These are phyloP conservation scores for Phrynosoma platyrhinos DNA, from an alignment of 2,113 vertebrate species.

Conservation along the genomic window DNA sequence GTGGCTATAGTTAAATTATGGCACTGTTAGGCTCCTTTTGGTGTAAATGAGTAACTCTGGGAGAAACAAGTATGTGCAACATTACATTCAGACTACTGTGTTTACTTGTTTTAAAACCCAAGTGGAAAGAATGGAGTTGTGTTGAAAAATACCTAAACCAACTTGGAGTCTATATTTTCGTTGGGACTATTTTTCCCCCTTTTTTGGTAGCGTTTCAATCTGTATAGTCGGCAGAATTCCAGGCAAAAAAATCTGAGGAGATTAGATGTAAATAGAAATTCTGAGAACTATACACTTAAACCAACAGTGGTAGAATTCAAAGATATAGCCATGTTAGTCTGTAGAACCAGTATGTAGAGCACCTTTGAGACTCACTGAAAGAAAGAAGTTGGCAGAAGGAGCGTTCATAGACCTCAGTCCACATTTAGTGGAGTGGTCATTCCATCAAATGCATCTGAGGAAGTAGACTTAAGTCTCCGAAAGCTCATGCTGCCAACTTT, in stretches of 20 bases:
- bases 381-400: too few relatives aligned
- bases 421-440: too few relatives aligned
- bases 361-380: too few relatives aligned
- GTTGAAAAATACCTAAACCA: background rate
- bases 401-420: too few relatives aligned
- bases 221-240: background rate
- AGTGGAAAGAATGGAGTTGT: background rate
- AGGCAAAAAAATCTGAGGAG: too few relatives aligned
- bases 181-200: background rate
- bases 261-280: background rate
- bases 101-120: background rate
- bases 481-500: too few relatives aligned
- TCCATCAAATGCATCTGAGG: too few relatives aligned
- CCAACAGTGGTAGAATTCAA: too few relatives aligned
- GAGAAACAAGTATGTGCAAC: rapidly evolving
- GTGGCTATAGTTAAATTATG: background rate
- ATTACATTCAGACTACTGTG: rapidly evolving
- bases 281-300: background rate
- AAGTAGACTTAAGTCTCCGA: too few relatives aligned
- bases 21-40: background rate
- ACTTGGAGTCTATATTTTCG: background rate
- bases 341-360: too few relatives aligned
- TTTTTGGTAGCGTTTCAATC: background rate
- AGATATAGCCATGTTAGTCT: too few relatives aligned
- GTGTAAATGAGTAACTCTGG: background rate